A percentile compares a stretch with the other conserved stretches of the same genome.
phyloP scores from a whole-genome alignment of 2,113 vertebrate genomes.

The Myrmecobius fasciatus region DNA sequence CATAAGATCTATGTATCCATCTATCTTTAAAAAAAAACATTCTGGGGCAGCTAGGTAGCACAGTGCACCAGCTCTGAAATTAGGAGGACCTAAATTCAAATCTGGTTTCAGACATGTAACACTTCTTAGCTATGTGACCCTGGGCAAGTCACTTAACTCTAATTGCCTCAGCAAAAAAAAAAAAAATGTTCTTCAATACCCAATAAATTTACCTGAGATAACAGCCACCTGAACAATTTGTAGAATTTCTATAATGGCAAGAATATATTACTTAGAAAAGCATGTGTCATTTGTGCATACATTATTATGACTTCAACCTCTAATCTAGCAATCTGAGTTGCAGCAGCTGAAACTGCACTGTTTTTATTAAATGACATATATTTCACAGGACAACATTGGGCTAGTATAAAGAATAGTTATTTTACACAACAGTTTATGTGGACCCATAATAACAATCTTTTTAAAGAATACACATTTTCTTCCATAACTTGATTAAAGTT shows the following conservation, averaged over 20 bases:
- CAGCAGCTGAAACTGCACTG: slow-evolving; percentile 4
- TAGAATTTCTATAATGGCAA: neutral
- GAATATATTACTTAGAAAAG: slow-evolving; percentile 17
- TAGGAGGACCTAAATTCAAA: no score
- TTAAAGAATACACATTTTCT: neutral
- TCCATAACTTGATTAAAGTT: neutral
- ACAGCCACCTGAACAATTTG: neutral
- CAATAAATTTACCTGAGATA: neutral
- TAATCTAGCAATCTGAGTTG: neutral
- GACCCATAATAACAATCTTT: neutral
- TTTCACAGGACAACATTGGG: neutral
- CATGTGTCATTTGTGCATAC: neutral
- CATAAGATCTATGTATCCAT: neutral
- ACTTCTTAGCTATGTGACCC: no score
- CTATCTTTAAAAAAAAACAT: no score
- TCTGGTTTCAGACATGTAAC: no score
- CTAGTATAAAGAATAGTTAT: slow-evolving; percentile 4
- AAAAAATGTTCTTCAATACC: neutral
- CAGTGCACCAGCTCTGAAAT: no score
- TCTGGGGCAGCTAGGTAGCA: no score
- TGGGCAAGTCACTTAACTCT: no score
- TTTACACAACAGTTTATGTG: neutral
- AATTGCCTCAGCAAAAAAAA: no score
- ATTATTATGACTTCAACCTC: slow-evolving; percentile 28
- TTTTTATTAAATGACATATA: slow-evolving; percentile 16